Conservation (phyloP, 2,888 invertebrate genomes). For the Axea sp. region DNA sequence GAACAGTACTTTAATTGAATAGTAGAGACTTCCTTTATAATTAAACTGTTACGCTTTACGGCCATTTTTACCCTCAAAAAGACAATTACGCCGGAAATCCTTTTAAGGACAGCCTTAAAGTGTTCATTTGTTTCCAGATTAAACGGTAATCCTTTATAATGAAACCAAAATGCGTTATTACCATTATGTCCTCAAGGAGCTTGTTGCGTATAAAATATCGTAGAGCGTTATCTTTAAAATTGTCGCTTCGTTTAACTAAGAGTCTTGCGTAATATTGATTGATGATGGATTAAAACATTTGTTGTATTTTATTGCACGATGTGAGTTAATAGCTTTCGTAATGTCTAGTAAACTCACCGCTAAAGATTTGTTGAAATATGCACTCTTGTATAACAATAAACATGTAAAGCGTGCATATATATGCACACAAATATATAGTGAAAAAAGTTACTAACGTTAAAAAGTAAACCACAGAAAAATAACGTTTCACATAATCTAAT, state of each 20-base stretch:
- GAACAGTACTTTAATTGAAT: constrained; percentile 52
- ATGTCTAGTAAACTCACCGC: not conserved
- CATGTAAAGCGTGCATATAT: no score
- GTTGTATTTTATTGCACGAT: not conserved
- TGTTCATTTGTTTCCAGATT: constrained; percentile 60
- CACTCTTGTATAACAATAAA: no score
- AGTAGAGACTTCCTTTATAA: constrained; percentile 52
- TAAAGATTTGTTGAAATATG: no score
- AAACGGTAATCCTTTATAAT: constrained; percentile 59
- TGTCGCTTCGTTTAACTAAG: constrained; percentile 10
- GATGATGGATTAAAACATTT: constrained; percentile 13
- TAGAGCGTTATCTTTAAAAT: constrained; percentile 19
- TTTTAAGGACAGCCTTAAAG: constrained; percentile 61
- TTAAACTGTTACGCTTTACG: constrained; percentile 60
- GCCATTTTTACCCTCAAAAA: constrained; percentile 58
- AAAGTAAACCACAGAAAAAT: no score
- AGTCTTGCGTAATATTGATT: constrained; percentile 26
- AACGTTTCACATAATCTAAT: no score
- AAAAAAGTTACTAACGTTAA: no score
- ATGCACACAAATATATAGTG: no score
- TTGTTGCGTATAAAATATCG: constrained; percentile 37
- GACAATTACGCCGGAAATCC: constrained; percentile 57
- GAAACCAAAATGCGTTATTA: constrained; percentile 55
- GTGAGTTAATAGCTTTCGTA: not conserved
- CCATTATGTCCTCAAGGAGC: constrained; percentile 47